These are phyloP conservation scores for Lordiphosa fenestrarum DNA, from an alignment of 2,888 invertebrate species.

Conservation along the genomic window DNA sequence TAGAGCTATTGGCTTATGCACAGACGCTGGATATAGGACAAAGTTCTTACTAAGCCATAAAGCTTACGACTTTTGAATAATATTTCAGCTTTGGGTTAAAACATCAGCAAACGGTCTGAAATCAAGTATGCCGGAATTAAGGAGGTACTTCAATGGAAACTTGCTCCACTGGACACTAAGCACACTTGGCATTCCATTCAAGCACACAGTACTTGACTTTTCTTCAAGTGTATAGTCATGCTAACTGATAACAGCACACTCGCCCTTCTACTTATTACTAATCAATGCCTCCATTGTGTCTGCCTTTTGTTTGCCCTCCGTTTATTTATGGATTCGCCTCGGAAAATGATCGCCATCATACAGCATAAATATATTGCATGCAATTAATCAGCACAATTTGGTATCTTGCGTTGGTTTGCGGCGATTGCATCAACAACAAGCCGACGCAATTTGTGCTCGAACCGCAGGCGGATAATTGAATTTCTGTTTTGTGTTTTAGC, in stretches of 20 bases:
- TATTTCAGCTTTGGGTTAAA: no score
- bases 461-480: conserved; percentile 60
- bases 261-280: conserved; percentile 12
- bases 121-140: no score
- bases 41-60: no score
- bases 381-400: conserved; percentile 59
- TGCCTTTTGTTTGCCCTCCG: conserved; percentile 13
- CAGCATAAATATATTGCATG: conserved; percentile 60
- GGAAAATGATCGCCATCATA: conserved; percentile 16
- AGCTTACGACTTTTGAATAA: no score
- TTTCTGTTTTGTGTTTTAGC: conserved; percentile 44
- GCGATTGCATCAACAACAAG: conserved; percentile 47
- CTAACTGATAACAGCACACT: conserved; percentile 1
- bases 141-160: no score
- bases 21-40: no score
- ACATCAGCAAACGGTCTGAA: no score
- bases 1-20: no score
- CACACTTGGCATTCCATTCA: neutral
- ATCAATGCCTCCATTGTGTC: conserved; percentile 46
- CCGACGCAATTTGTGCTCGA: conserved; percentile 45
- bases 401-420: conserved; percentile 31
- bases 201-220: neutral
- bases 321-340: conserved; percentile 51
- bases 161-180: no score
- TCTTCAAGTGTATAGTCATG: neutral